A percentile compares a stretch with the other conserved stretches of the same genome.
Evolutionary conservation across 2,797 vertebrate species (phyloP).

Genomic region (Notamacropus eugenii): DNA sequence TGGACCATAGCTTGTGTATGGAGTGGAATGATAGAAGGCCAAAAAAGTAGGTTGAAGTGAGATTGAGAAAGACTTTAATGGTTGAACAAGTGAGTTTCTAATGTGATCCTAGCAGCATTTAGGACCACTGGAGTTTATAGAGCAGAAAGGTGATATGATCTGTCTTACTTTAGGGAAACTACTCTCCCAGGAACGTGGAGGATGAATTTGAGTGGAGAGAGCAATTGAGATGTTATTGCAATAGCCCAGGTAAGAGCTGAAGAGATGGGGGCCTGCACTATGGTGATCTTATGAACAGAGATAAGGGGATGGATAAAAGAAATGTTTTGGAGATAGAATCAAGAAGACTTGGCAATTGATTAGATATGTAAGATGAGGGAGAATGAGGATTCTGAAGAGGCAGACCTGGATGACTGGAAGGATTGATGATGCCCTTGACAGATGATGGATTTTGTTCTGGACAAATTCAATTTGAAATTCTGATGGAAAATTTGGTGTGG

Average conservation of each 20-base stretch:
- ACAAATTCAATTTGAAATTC: background rate
- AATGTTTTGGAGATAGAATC: background rate
- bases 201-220: background rate
- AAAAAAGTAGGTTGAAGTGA: background rate
- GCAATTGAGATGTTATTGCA: background rate
- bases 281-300: background rate
- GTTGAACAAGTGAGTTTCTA: background rate
- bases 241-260: background rate
- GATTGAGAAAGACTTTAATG: background rate
- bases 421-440: background rate
- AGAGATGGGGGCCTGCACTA: background rate
- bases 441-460: background rate
- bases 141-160: background rate
- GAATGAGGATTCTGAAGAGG: background rate
- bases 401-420: background rate
- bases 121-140: background rate
- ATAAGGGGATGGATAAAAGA: background rate
- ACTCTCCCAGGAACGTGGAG: background rate
- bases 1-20: background rate
- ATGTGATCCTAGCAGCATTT: background rate
- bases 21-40: background rate
- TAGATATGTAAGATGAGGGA: background rate
- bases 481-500: background rate
- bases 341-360: background rate
- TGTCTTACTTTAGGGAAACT: background rate